These are phyloP conservation scores for Eledone cirrhosa DNA, from an alignment of 2,888 invertebrate species.

Conservation along the genomic window DNA sequence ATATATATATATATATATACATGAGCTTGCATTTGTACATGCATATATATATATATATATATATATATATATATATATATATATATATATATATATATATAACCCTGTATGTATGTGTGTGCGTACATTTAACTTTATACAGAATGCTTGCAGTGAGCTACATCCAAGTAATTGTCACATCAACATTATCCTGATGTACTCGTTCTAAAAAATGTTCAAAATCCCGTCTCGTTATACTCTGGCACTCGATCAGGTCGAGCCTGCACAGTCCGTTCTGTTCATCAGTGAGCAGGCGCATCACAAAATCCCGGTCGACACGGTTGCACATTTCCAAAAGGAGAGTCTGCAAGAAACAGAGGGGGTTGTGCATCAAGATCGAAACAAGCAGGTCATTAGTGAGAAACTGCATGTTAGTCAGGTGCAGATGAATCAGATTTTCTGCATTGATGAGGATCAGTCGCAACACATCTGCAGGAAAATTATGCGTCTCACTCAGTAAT, in stretches of 20 bases:
- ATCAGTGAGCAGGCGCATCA: not conserved
- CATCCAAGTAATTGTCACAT: conserved; percentile 26
- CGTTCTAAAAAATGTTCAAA: conserved; percentile 20
- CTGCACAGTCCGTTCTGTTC: conserved; percentile 15
- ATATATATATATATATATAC: not conserved
- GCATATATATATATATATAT: not conserved
- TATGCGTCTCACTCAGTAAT: conserved; percentile 31
- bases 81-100: not conserved
- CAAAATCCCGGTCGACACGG: not conserved
- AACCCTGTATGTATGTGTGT: not conserved
- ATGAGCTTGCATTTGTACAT: not conserved
- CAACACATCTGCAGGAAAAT: conserved; percentile 29
- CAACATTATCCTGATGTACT: conserved; percentile 5
- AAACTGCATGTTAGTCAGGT: conserved; percentile 33
- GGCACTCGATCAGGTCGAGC: conserved; percentile 22
- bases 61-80: not conserved
- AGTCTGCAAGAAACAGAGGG: conserved; percentile 26
- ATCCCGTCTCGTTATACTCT: conserved; percentile 18
- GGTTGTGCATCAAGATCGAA: conserved; percentile 29
- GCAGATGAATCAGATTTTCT: conserved; percentile 29
- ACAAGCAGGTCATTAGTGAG: conserved; percentile 33
- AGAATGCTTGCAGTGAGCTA: not conserved
- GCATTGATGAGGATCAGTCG: conserved; percentile 32
- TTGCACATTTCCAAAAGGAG: conserved; percentile 24
- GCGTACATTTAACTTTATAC: no score